phyloP scores from a whole-genome alignment of 2,888 invertebrate species.

The Synergus gifuensis region DNA sequence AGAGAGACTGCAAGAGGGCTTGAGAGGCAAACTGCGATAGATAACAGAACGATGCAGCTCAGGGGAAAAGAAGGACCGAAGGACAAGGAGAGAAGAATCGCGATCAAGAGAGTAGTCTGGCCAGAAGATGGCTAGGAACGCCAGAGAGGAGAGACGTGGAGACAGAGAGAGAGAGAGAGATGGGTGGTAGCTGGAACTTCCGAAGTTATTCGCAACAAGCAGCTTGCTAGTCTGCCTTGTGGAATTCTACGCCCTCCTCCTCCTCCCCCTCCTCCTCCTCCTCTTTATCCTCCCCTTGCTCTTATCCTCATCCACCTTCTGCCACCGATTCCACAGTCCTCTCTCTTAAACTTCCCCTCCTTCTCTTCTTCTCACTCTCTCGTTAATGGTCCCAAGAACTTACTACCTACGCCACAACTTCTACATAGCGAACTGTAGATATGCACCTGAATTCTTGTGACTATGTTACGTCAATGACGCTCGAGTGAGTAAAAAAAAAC shows the following conservation, averaged over 20 bases:
- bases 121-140: constrained; percentile 43
- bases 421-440: not conserved
- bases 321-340: constrained; percentile 37
- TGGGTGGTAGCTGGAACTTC: constrained; percentile 59
- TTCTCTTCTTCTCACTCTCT: constrained; percentile 51
- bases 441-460: constrained; percentile 19
- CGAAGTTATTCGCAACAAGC: constrained; percentile 70
- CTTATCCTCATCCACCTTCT: constrained; percentile 44
- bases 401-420: constrained; percentile 45
- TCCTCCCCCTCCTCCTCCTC: constrained; percentile 41
- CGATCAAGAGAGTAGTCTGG: constrained; percentile 39
- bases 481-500: constrained; percentile 29
- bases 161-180: constrained; percentile 17
- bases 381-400: constrained; percentile 61
- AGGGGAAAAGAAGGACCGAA: not conserved
- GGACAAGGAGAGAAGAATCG: constrained; percentile 6
- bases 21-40: constrained; percentile 17
- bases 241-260: constrained; percentile 61
- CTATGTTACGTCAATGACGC: constrained; percentile 14
- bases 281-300: constrained; percentile 42
- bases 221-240: constrained; percentile 63
- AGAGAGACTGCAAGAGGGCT: constrained; percentile 20
- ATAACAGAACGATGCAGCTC: constrained; percentile 19
- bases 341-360: constrained; percentile 45
- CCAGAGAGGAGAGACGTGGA: constrained; percentile 35